Evolutionary conservation across 2,797 vertebrate genomes (phyloP).

Genomic region (Poeciliopsis paucimaculata): DNA sequence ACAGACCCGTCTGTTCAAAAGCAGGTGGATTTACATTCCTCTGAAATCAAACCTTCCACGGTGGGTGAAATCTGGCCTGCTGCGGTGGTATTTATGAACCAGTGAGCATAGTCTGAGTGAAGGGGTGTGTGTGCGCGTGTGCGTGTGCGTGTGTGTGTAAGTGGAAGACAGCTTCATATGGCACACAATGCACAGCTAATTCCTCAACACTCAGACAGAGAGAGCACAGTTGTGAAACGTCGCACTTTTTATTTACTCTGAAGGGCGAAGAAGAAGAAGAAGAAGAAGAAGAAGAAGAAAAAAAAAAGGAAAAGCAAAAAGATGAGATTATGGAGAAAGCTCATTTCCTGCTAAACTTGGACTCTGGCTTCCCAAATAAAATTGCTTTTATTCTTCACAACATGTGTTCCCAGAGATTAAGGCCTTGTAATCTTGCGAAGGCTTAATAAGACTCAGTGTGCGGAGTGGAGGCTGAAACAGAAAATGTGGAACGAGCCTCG

Average conservation of each 20-base stretch:
- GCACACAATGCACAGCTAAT: slow-evolving; percentile 67
- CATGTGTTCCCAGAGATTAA: slow-evolving; percentile 91
- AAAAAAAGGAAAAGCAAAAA: slow-evolving; percentile 56
- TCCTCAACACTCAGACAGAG: slow-evolving; percentile 58
- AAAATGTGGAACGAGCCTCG: slow-evolving; percentile 77
- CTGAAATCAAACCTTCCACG: slow-evolving; percentile 70
- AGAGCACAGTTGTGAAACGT: slow-evolving; percentile 63
- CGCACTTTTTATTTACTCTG: slow-evolving; percentile 76
- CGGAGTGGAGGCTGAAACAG: slow-evolving; percentile 79
- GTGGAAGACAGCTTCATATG: slow-evolving; percentile 51
- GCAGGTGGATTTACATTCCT: slow-evolving; percentile 81
- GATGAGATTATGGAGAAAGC: slow-evolving; percentile 84
- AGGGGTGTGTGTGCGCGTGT: slow-evolving; percentile 6
- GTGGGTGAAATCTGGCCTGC: slow-evolving; percentile 62
- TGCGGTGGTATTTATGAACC: slow-evolving; percentile 68
- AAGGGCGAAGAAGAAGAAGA: not conserved
- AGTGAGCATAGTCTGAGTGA: slow-evolving; percentile 13
- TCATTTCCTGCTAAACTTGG: slow-evolving; percentile 86
- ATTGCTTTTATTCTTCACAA: slow-evolving; percentile 92
- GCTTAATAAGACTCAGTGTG: slow-evolving; percentile 81
- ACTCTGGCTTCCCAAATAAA: slow-evolving; percentile 89
- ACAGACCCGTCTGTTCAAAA: slow-evolving; percentile 67
- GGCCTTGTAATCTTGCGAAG: slow-evolving; percentile 83
- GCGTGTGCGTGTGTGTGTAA: slow-evolving; percentile 12
- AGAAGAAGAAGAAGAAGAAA: too few species aligned